Evolutionary conservation across 1,140 invertebrate genomes (phyloP), one percentile per base, ranked within the genome.

Genomic region (Orchestia grillus): DNA sequence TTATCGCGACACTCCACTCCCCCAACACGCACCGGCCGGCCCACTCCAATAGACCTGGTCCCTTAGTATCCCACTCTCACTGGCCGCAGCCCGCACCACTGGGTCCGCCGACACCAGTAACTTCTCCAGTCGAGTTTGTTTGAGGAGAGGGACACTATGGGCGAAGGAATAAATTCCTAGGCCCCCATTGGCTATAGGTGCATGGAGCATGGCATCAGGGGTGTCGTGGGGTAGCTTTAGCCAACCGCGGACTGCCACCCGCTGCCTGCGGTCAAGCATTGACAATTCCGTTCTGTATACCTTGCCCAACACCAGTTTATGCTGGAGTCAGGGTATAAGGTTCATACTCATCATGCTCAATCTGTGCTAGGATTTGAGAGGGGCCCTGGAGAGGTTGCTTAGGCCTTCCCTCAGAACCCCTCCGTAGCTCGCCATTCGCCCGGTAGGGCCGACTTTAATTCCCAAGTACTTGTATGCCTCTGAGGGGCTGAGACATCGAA

Each of bases 401-500:
- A 92, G 3, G 16, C 90, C 44, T 15, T 92, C 90, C 44, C 44
- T 42, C 41, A 92, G 43, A 11, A 44, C 1, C 19, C 36, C 6
- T 11, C 90, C 90, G 44, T 92, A 92, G 36, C 41, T 43, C 36
- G 41, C 90, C 4, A 3, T 42, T 36, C 42, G 36, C 4, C 90
- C 90, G 36, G 16, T 42, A 36, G 90, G 6, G 6, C 41, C 90
- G 8, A 92, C 36, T 42, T 8, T 19, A 8, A 92, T 44, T 15
- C 90, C 90, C 41, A 92, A 42, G 44, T 92, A 92, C 90, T 92
- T 92, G 90, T 44, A 92, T 36, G 90, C 36, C 6, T 92, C 90
- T 44, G 3, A 3, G 90, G 90, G 90, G 15, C 16, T 8, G 1
- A 92, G n/a, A 36, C 4, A 3, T 11, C 41, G 41, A 42, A 92